Evolutionary conservation across 2,113 vertebrate genomes (phyloP).

Genomic region (Apteryx owenii): DNA sequence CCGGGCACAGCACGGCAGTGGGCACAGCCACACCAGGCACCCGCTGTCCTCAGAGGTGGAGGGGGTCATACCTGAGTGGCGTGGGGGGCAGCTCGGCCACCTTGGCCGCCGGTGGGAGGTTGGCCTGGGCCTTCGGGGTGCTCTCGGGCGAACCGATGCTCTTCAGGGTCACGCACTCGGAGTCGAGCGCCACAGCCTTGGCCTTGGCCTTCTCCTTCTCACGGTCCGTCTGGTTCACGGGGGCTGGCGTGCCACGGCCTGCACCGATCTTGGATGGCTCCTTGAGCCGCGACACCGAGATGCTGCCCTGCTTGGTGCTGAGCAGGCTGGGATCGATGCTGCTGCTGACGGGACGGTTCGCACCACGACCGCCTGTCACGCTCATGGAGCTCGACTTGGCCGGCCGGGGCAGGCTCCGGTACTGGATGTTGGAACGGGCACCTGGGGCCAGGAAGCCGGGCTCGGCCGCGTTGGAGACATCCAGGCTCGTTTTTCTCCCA

Average conservation of each 20-base stretch:
- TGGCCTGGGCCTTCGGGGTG: slow-evolving; percentile 81
- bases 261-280: slow-evolving; percentile 83
- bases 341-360: slow-evolving; percentile 86
- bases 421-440: slow-evolving; percentile 92
- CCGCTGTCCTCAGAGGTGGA: accelerated
- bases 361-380: slow-evolving; percentile 80
- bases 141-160: slow-evolving; percentile 79
- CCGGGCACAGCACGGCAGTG: background rate
- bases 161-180: slow-evolving; percentile 80
- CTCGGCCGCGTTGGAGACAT: slow-evolving; percentile 85
- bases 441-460: slow-evolving; percentile 88
- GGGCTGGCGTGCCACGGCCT: slow-evolving; percentile 74
- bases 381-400: slow-evolving; percentile 94
- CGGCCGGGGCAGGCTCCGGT: slow-evolving; percentile 94
- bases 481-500: slow-evolving; percentile 91
- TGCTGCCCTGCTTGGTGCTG: slow-evolving; percentile 79
- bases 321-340: slow-evolving; percentile 88
- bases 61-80: slow-evolving; percentile 83
- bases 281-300: slow-evolving; percentile 81
- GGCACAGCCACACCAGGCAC: accelerated
- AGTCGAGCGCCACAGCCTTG: slow-evolving; percentile 89
- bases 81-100: slow-evolving; percentile 83
- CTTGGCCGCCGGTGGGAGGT: slow-evolving; percentile 80
- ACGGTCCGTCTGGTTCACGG: slow-evolving; percentile 94
- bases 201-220: slow-evolving; percentile 96